Evolutionary conservation across 1,140 invertebrate species (phyloP).

Genomic region (Chymomyza costata): DNA sequence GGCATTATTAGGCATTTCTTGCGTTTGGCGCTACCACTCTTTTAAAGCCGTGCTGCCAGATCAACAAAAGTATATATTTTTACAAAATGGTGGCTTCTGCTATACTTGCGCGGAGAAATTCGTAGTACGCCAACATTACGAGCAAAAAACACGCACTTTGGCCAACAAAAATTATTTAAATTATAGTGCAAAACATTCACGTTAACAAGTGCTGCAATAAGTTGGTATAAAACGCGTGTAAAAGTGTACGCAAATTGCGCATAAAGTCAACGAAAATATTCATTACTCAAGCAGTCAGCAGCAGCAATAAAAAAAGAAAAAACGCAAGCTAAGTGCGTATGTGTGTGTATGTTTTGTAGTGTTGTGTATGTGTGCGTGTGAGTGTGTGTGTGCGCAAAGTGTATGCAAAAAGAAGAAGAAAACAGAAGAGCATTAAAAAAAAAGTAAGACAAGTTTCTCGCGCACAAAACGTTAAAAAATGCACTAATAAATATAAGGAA

Average conservation of each 20-base stretch:
- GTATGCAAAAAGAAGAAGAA: constrained; percentile 69
- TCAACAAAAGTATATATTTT: constrained; percentile 27
- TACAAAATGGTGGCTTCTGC: constrained; percentile 63
- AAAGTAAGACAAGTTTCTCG: constrained; percentile 57
- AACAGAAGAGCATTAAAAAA: constrained; percentile 65
- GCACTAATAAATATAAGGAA: constrained; percentile 40
- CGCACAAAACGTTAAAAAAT: constrained; percentile 37
- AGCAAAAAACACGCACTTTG: constrained; percentile 58
- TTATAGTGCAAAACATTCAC: constrained; percentile 50
- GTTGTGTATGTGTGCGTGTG: constrained; percentile 31
- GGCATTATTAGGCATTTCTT: no score
- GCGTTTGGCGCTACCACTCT: no score
- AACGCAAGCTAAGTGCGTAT: constrained; percentile 60
- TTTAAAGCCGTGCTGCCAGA: background rate
- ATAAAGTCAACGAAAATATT: constrained; percentile 46
- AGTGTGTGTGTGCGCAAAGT: constrained; percentile 64
- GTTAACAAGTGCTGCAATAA: constrained; percentile 26
- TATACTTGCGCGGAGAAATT: constrained; percentile 57
- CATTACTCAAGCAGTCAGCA: constrained; percentile 26
- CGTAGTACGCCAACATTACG: constrained; percentile 54
- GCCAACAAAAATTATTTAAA: constrained; percentile 44
- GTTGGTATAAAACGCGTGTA: constrained; percentile 36
- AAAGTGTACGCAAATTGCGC: constrained; percentile 34
- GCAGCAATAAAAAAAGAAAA: constrained; percentile 56
- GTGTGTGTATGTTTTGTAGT: constrained; percentile 39